These are phyloP conservation scores for Scleropages formosus DNA, from an alignment of 2,797 vertebrate species.

Conservation along the genomic window DNA sequence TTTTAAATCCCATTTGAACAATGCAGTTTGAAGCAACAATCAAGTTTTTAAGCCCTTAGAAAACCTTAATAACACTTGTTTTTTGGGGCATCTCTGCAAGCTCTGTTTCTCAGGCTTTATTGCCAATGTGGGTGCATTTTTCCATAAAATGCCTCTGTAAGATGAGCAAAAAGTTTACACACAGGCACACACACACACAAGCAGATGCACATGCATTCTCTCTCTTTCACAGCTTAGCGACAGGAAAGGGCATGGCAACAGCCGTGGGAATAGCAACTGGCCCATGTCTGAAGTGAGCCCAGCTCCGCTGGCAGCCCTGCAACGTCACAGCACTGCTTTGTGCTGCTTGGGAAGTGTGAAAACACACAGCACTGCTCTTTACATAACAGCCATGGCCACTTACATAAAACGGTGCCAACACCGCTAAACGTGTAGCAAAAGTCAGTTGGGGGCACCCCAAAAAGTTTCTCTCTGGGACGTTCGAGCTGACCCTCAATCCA, in stretches of 20 bases:
- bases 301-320: conserved; percentile 44
- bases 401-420: not conserved
- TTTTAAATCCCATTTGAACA: no score
- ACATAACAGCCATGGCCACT: conserved; percentile 1
- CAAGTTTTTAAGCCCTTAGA: no score
- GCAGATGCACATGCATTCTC: not conserved
- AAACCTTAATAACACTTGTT: no score
- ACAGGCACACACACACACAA: not conserved
- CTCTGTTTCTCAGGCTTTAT: no score
- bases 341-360: not conserved
- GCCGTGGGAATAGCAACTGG: not conserved
- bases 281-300: conserved; percentile 39
- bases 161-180: not conserved
- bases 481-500: not conserved
- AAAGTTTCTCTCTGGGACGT: not conserved
- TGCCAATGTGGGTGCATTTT: no score
- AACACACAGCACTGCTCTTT: not conserved
- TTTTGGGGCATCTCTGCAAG: no score
- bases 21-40: no score
- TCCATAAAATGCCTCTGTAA: not conserved
- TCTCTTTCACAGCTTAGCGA: conserved; percentile 30
- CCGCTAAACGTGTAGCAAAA: not conserved
- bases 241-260: not conserved
- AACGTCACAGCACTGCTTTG: conserved; percentile 9
- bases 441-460: not conserved